Evolutionary conservation across 2,113 vertebrate species (phyloP), one percentile per base, ranked within the genome.

Genomic region (Rhabdornis inornatus): DNA sequence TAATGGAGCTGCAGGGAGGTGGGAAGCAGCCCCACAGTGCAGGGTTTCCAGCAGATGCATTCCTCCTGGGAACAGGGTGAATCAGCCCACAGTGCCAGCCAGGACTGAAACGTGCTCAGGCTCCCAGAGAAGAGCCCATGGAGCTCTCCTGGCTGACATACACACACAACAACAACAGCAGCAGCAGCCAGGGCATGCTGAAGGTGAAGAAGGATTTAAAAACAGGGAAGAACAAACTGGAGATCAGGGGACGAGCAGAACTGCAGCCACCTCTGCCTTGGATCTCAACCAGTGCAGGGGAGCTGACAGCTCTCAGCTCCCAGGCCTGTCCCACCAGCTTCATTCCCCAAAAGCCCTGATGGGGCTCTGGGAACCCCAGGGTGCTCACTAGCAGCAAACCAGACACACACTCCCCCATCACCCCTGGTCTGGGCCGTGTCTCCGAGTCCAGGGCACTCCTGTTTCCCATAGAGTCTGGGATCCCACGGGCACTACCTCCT

Each of bases 401-500:
- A 37, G 59, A 19, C 3, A 5, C 72, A 39, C 3, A 15, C 9
- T 45, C 22, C 44, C 8, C 37, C 60, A 2, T 1, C 17, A 25
- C 3, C 78, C 57, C 64, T 40, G 33, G 0, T 52, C 28, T 3
- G 55, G 69, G 72, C 55, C 3, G 24, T 13, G 79, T 28, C 49
- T 31, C 7, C 0, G n/a, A 59, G 85, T 24, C 66, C 50, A 9
- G 76, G 87, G 87, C 5, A 79, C 76, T 92, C 91, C 87, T 66
- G 3, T 80, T 27, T n/a, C 40, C 35, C 31, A 19, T 21, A 4
- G 33, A 89, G 52, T 64, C 55, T 52, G 4, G 6, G 95, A 59
- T 93, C 95, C 97, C 70, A 39, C 49, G 31, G 94, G 92, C 74
- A 97, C 98, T 98, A 99, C 98, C 98, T 99, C 57, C 99, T 98